These are phyloP conservation scores for Sorex araneus DNA, from an alignment of 2,113 vertebrate genomes.

Conservation along the genomic window DNA sequence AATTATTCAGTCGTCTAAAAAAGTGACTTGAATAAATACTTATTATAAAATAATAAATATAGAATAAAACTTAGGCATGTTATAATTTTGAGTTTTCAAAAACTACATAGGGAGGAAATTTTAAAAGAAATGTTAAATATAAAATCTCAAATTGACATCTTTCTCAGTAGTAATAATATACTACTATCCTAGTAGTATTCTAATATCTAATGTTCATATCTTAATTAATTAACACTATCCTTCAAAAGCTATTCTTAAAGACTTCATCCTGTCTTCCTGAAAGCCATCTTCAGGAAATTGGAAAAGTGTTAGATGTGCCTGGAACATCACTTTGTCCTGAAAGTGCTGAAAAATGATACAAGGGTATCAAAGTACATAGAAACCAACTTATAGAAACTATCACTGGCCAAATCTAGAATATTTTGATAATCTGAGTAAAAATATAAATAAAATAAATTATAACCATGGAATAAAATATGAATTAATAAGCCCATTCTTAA, in stretches of 20 bases:
- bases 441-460: constrained; percentile 11
- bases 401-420: too few relatives aligned
- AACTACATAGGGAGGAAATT: background rate
- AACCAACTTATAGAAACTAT: too few relatives aligned
- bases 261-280: too few relatives aligned
- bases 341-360: background rate
- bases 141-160: background rate
- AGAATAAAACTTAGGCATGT: background rate
- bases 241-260: background rate
- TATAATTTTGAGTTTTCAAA: constrained; percentile 48
- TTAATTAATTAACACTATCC: constrained; percentile 31
- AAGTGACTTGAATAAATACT: background rate
- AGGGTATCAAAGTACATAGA: background rate
- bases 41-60: background rate
- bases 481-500: background rate
- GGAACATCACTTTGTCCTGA: background rate
- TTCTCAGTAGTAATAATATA: background rate
- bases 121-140: constrained; percentile 23
- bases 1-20: constrained; percentile 61
- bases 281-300: background rate
- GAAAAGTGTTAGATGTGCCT: background rate
- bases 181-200: too few relatives aligned
- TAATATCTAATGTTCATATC: background rate
- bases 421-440: constrained; percentile 27
- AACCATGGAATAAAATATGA: constrained; percentile 22